Conservation (phyloP, 2,113 vertebrate genomes). For the Colius striatus region DNA sequence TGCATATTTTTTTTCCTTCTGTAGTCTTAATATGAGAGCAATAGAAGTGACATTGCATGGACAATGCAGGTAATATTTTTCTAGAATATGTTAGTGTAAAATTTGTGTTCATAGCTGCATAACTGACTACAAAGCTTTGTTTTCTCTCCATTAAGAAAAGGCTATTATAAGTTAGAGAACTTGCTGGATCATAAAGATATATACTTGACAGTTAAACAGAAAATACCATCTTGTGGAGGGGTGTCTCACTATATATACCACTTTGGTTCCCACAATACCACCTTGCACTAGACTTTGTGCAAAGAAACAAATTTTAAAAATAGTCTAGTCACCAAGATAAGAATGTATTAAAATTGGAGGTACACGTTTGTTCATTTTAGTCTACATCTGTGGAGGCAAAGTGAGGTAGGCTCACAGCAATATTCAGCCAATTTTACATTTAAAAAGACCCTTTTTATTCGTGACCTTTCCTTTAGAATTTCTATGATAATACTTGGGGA, state of each 20-base stretch:
- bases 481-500: slow-evolving; percentile 45
- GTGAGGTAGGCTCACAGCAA: slow-evolving; percentile 31
- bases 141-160: not conserved
- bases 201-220: not conserved
- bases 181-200: not conserved
- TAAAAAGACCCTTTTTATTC: slow-evolving; percentile 32
- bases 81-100: not conserved
- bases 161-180: not conserved
- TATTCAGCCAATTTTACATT: slow-evolving; percentile 16
- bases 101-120: not conserved
- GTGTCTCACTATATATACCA: not conserved
- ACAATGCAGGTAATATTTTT: not conserved
- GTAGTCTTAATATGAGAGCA: not conserved
- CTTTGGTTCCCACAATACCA: not conserved
- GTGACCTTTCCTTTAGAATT: slow-evolving; percentile 58
- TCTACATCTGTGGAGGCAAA: slow-evolving; percentile 14
- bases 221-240: not conserved
- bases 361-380: slow-evolving; percentile 56
- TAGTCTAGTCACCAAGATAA: slow-evolving; percentile 10
- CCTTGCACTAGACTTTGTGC: not conserved
- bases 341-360: slow-evolving; percentile 35
- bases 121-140: not conserved
- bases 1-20: not conserved
- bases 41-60: not conserved
- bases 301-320: not conserved